Base-by-base conservation (phyloP, 2,113 vertebrate species). In the Eudyptes chrysolophus region DNA sequence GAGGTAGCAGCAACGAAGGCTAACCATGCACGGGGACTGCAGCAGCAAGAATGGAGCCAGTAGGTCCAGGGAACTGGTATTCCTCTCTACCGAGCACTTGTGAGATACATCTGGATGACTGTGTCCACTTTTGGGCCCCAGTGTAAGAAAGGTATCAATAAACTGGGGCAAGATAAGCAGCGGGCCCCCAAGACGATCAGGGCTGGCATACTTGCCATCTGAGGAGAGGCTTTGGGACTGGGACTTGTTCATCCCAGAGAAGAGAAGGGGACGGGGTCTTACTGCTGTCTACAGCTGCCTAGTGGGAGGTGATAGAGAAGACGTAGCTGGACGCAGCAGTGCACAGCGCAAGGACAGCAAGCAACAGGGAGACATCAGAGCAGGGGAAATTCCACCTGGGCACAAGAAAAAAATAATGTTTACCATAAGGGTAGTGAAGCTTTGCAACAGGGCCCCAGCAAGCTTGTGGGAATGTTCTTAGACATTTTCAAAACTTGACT, bases 241-340 rank as follows among this genome's bases (percentile, higher is more conserved):
- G 42, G 30, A 48, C 19, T 69, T 74, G 29, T n/a, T 69, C 32
- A 79, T 36, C 46, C 16, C 2, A 1, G 16, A 75, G 29, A 57
- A 66, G 29, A 57, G 36, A 42, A 64, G 4, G 14, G 27, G 14
- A 40, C 9, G 27, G 8, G 54, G 20, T 10, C 7, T 54, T 49
- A 20, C 29, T 61, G 5, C 24, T 46, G 3, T 38, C 46, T 17
- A 6, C 25, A 76, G 48, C 24, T 55, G 54, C 19, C 61, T 58
- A 17, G 29, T 14, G 36, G 48, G 55, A 58, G 62, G n/a, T 38
- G 52, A 27, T 25, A 11, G n/a, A 89, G 70, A 51, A 75, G 36
- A 7, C 0, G 3, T 8, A 20, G n/a, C 19, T 49, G n/a, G 26
- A 36, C 1, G 0, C 25, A 34, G 17, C 6, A 9, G 8, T 25